These are phyloP conservation scores for Planiliza haematocheilus DNA, from an alignment of 2,113 vertebrate genomes.

Conservation along the genomic window DNA sequence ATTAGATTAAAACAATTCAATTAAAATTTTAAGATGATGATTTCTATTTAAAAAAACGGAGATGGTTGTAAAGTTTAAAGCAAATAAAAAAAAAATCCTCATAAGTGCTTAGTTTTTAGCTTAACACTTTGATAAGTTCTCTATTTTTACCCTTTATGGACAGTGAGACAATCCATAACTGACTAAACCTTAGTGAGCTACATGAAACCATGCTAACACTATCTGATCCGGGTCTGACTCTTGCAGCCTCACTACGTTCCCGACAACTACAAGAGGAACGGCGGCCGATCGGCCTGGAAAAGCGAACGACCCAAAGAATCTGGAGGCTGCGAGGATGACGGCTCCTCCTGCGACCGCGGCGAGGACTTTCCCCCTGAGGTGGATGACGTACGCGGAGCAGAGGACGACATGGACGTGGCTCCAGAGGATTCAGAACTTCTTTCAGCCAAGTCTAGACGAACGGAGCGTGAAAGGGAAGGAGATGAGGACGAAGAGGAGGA, in stretches of 20 bases:
- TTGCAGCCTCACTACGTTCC: conserved; percentile 96
- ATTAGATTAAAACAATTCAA: too few relatives aligned
- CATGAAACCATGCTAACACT: neutral
- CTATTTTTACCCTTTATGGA: too few relatives aligned
- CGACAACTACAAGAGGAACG: conserved; percentile 98
- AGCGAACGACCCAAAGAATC: conserved; percentile 89
- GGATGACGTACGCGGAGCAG: conserved; percentile 62
- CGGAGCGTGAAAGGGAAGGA: conserved; percentile 77
- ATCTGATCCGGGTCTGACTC: conserved; percentile 1
- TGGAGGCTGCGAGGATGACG: conserved; percentile 77
- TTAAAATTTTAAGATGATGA: too few relatives aligned
- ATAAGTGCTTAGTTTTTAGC: neutral
- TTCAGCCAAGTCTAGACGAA: conserved; percentile 49
- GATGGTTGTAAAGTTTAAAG: neutral
- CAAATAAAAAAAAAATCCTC: neutral
- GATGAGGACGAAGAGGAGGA: conserved; percentile 72
- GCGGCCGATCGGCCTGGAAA: conserved; percentile 97
- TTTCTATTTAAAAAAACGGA: neutral
- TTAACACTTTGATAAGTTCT: neutral
- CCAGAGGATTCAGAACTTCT: conserved; percentile 61
- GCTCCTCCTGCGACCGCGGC: conserved; percentile 72
- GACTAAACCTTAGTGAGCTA: neutral
- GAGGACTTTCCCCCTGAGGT: conserved; percentile 69
- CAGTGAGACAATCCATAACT: too few relatives aligned
- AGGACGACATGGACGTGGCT: conserved; percentile 67